Evolutionary conservation across 2,113 vertebrate genomes (phyloP).

Genomic region (Dinomys branickii): DNA sequence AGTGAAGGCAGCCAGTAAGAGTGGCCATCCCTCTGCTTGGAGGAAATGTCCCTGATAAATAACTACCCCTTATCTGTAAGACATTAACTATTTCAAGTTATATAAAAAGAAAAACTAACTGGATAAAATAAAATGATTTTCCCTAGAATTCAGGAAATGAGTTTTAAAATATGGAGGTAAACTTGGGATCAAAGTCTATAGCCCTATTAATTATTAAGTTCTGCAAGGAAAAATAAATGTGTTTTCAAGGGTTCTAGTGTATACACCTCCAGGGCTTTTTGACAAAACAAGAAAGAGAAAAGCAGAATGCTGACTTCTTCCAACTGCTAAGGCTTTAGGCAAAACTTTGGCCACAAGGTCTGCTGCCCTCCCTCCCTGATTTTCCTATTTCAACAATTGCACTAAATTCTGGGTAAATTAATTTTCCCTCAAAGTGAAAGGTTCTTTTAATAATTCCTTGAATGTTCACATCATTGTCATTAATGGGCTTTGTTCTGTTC

Average conservation of each 20-base stretch:
- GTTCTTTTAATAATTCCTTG: constrained; percentile 78
- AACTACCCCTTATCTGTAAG: neutral
- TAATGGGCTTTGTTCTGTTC: constrained; percentile 79
- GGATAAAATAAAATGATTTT: constrained; percentile 33
- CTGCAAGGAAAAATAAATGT: neutral
- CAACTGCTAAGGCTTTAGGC: constrained; percentile 1
- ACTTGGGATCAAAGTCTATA: neutral
- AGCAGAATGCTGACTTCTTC: neutral
- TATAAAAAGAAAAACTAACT: neutral
- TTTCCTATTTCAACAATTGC: constrained; percentile 75
- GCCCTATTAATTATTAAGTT: constrained; percentile 25
- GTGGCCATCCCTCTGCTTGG: neutral
- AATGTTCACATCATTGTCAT: constrained; percentile 78
- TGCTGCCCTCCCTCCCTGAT: constrained; percentile 31
- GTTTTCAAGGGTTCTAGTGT: neutral
- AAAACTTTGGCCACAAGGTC: constrained; percentile 58
- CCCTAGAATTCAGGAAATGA: neutral
- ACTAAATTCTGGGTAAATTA: constrained; percentile 80
- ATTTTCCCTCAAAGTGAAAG: constrained; percentile 77
- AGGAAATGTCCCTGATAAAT: neutral
- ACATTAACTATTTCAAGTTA: neutral
- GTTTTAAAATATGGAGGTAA: constrained; percentile 35
- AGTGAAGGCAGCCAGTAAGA: neutral
- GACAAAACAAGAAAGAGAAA: constrained; percentile 39
- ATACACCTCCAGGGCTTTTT: neutral